These are phyloP conservation scores for Dipodomys spectabilis DNA, from an alignment of 2,113 vertebrate genomes.

Conservation along the genomic window DNA sequence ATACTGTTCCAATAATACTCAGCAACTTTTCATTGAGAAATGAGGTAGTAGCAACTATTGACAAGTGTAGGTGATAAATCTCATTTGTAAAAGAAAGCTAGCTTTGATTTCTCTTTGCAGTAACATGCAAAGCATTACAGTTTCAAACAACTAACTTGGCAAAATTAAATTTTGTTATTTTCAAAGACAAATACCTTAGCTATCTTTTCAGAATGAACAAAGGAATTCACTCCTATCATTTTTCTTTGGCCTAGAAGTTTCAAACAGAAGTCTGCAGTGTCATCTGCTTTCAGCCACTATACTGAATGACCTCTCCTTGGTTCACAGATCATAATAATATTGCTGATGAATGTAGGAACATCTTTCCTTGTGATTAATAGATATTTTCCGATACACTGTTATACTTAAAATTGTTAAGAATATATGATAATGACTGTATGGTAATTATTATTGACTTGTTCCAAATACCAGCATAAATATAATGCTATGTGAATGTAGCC, in stretches of 20 bases:
- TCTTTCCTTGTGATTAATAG: not conserved
- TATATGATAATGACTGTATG: not conserved
- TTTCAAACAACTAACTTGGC: not conserved
- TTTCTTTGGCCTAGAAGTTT: not conserved
- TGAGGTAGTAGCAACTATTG: slow-evolving; percentile 14
- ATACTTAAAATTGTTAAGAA: not conserved
- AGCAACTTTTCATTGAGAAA: not conserved
- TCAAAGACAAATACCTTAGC: not conserved
- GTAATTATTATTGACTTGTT: not conserved
- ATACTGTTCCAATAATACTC: not conserved
- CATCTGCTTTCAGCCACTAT: not conserved
- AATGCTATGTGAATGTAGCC: not conserved
- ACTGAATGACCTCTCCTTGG: not conserved
- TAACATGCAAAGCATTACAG: not conserved
- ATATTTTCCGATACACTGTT: not conserved
- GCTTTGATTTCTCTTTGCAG: not conserved
- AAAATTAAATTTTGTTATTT: not conserved
- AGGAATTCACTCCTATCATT: not conserved
- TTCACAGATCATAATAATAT: not conserved
- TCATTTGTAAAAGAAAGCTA: not conserved
- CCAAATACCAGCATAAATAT: not conserved
- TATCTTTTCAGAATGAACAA: not conserved
- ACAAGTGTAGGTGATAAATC: not conserved
- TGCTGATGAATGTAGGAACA: not conserved
- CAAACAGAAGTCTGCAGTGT: not conserved